Conservation (phyloP, 2,797 vertebrate genomes). For the Dendrocincla tyrannina region DNA sequence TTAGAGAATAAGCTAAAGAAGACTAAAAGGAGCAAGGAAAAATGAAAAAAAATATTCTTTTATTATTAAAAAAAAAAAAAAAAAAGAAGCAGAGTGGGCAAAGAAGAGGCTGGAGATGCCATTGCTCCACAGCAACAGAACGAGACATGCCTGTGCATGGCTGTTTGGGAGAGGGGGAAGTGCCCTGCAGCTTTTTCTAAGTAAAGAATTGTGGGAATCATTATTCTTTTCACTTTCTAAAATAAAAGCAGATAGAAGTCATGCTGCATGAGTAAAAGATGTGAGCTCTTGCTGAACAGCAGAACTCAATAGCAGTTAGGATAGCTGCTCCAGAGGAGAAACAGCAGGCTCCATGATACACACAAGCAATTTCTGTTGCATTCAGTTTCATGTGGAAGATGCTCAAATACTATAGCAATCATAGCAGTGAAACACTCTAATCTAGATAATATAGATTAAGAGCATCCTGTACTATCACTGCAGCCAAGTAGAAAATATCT, state of each 20-base stretch:
- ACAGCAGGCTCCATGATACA: background rate
- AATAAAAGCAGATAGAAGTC: background rate
- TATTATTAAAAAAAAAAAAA: background rate
- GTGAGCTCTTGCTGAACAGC: background rate
- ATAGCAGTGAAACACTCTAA: slow-evolving; percentile 8
- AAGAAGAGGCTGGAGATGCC: background rate
- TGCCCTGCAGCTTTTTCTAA: background rate
- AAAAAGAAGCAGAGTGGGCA: background rate
- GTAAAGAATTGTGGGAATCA: background rate
- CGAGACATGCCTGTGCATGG: background rate
- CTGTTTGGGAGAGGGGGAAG: background rate
- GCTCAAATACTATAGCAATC: background rate
- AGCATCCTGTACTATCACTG: slow-evolving; percentile 37
- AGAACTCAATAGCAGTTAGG: background rate
- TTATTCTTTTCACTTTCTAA: background rate
- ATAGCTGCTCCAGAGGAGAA: background rate
- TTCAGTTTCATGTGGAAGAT: background rate
- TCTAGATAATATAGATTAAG: slow-evolving; percentile 56
- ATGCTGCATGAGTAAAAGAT: background rate
- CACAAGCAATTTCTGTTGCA: background rate
- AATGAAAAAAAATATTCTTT: background rate
- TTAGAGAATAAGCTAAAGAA: background rate
- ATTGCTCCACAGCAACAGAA: background rate
- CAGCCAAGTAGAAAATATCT: slow-evolving; percentile 53
- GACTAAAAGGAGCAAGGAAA: background rate